Evolutionary conservation across 2,113 vertebrate species (phyloP), one percentile per base, ranked within the genome.

Genomic region (Falco punctatus): DNA sequence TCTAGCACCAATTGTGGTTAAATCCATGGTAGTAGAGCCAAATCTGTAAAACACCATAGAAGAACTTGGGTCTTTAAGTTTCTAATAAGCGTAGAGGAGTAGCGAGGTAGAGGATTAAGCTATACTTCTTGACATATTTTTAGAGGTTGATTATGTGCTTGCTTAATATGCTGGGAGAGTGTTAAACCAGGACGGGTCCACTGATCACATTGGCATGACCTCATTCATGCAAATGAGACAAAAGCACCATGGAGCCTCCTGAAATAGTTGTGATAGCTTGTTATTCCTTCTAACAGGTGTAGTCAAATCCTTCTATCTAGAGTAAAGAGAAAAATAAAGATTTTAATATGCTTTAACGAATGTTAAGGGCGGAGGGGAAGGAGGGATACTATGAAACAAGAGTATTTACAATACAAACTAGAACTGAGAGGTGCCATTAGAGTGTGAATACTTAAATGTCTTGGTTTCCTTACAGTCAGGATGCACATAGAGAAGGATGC

Each of bases 1-100:
- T 42, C 38, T 91, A 35, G 46, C 65, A 71, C 35, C 32, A 38
- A 0, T 28, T 0, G 0, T 65, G 15, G 28, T 75, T 88, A 87
- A 46, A 79, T 75, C 52, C 0, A 0, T 21, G 54, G 13, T 77
- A 32, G 62, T 38, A 46, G 28, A 85, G 15, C 64, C 73, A 70
- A 52, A 13, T 92, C 16, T 49, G 4, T 57, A 16, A 80, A 28
- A 49, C 9, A 48, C 57, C 12, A 3, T 10, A 26, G 52, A 79
- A 84, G 13, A 89, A 19, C 32, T 64, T 57, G 40, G 11, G 35
- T 69, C 15, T n/a, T 74, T 73, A 65, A n/a, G 23, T 90, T 51
- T 92, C 24, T n/a, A 21, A 22, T 20, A 70, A 33, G 5, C 5
- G 13, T 65, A 77, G 52, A 65, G 81, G 17, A 91, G 22, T 65